Evolutionary conservation across 2,797 vertebrate genomes (phyloP), one percentile per base, ranked within the genome.

Genomic region (Botia almorhae): DNA sequence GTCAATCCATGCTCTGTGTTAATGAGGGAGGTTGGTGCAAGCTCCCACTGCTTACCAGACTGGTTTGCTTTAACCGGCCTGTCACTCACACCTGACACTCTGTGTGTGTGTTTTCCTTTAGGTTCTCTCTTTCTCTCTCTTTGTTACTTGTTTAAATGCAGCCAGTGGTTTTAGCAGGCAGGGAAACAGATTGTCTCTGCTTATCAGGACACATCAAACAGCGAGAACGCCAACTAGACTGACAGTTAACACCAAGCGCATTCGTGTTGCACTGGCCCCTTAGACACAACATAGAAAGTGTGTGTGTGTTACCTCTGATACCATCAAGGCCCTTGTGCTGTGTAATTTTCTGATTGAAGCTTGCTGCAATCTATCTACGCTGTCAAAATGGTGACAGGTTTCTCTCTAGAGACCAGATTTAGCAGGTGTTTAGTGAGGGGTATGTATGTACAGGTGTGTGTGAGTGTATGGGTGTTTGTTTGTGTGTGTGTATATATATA

Each of bases 281-380:
- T 29, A 51, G 12, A 78, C 68, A 29, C 61, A 67, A 48, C 21
- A 19, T 46, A 50, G 13, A 39, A n/a, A 43, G 74, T 21, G 50
- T 53, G 56, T 68, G 43, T 39, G 26, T n/a, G 48, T 74, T 71
- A 61, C 43, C 13, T 46, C 68, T 29, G 33, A 76, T 64, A 56
- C 56, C 90, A 89, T 92, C 88, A 89, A 81, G 82, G 79, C 87
- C 84, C 85, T 86, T 89, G 88, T 88, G 84, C 81, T 87, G 87
- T 86, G 84, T 86, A 90, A 55, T 63, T 74, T 60, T 64, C 17
- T 65, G 68, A 81, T 69, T 81, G 80, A 46, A 63, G 72, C n/a
- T 53, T 69, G 58, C 58, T 58, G 63, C 55, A 7, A 81, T 68
- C 17, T 77, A 65, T 78, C 60, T 48, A 55, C 63, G 12, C 51